phyloP scores from a whole-genome alignment of 2,797 vertebrate species.

The Molossus alvarezi region DNA sequence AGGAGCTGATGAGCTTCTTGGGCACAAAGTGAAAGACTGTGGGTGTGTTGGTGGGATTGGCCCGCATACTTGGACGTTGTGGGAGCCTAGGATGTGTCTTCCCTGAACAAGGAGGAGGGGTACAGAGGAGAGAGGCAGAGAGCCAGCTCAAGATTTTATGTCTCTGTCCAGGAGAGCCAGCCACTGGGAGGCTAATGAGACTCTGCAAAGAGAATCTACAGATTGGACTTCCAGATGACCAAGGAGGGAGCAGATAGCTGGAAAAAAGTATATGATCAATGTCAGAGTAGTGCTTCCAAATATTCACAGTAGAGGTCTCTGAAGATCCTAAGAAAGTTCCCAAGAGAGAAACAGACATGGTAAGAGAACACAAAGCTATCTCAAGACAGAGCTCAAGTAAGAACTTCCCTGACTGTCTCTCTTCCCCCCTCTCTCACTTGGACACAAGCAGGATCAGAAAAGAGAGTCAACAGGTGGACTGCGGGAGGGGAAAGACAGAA shows the following conservation, averaged over 20 bases:
- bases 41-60: not conserved
- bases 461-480: not conserved
- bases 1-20: not conserved
- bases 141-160: not conserved
- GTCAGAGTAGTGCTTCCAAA: not conserved
- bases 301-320: not conserved
- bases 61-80: not conserved
- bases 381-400: not conserved
- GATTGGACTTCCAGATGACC: not conserved
- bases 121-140: not conserved
- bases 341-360: not conserved
- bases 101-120: not conserved
- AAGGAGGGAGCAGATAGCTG: not conserved
- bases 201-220: not conserved
- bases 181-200: not conserved
- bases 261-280: not conserved
- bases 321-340: not conserved
- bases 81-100: not conserved
- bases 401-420: not conserved
- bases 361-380: not conserved
- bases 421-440: not conserved
- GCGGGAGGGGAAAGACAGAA: not conserved
- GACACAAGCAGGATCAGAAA: not conserved
- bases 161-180: not conserved
- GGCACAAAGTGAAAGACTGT: not conserved